Conservation (phyloP, 1,140 invertebrate species). For the Ceratitis capitata region DNA sequence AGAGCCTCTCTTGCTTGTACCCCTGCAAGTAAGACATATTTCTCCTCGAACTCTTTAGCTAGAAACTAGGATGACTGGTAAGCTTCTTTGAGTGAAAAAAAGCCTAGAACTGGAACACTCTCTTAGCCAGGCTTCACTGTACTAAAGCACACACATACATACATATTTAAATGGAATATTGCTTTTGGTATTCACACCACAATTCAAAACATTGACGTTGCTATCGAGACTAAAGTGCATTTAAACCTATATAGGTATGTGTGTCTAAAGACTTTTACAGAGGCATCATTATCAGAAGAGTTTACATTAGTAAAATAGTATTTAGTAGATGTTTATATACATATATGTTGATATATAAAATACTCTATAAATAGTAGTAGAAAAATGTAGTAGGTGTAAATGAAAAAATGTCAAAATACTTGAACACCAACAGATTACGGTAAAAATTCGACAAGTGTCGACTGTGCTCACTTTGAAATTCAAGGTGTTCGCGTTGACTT, state of each 20-base stretch:
- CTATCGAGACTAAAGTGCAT: neutral
- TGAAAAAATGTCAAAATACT: neutral
- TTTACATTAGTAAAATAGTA: neutral
- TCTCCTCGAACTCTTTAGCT: no score
- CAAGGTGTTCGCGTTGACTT: neutral
- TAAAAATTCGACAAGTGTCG: constrained; percentile 26
- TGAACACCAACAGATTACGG: neutral
- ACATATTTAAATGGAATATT: neutral
- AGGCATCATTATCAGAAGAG: neutral
- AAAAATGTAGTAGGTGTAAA: no score
- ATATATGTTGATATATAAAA: no score
- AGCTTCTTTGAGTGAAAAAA: no score
- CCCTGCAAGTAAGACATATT: no score
- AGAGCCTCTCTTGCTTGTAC: no score
- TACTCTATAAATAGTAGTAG: no score
- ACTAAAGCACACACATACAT: neutral
- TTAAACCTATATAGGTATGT: neutral
- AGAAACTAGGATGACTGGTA: no score
- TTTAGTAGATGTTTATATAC: no score
- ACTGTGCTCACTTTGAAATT: constrained; percentile 5
- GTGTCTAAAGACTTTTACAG: neutral
- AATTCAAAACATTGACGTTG: neutral
- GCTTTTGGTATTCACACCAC: neutral
- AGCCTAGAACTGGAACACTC: no score
- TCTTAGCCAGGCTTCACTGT: no score